A percentile compares a stretch with the other conserved stretches of the same genome.
Conservation (phyloP, 2,888 invertebrate species). For the Fragum whitleyi region DNA sequence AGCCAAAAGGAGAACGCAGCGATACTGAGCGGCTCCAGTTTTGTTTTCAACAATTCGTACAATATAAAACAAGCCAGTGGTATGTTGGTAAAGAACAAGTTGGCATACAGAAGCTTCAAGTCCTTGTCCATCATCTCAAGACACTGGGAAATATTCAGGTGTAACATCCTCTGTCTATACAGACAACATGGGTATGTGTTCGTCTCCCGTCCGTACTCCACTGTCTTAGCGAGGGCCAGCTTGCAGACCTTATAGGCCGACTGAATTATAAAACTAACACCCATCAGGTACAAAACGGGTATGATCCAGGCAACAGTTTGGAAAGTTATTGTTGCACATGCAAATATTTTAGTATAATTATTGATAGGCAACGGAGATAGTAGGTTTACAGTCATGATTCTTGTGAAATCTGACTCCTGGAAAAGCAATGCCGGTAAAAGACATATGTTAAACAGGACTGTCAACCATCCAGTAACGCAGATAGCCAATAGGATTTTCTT, state of each 20-base stretch:
- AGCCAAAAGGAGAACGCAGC: slow-evolving; percentile 8
- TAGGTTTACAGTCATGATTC: background rate
- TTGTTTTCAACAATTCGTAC: slow-evolving; percentile 16
- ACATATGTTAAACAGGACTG: slow-evolving; percentile 1
- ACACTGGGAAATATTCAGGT: slow-evolving; percentile 10
- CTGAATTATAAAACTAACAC: background rate
- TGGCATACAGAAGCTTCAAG: slow-evolving; percentile 21
- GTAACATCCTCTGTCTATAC: slow-evolving; percentile 15
- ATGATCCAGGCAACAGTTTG: slow-evolving; percentile 24
- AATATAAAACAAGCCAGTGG: slow-evolving; percentile 17
- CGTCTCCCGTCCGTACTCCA: background rate
- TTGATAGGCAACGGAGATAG: slow-evolving; percentile 2
- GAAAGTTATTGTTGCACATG: background rate
- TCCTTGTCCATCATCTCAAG: slow-evolving; percentile 21
- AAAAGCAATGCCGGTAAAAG: slow-evolving; percentile 1
- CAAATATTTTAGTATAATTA: background rate
- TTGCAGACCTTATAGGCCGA: slow-evolving; percentile 19
- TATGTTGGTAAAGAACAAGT: slow-evolving; percentile 18
- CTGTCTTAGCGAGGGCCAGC: background rate
- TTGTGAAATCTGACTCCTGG: background rate
- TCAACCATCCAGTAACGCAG: background rate
- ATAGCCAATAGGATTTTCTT: background rate
- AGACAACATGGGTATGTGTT: slow-evolving; percentile 19
- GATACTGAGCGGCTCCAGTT: background rate
- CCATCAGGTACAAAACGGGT: background rate